Base-by-base conservation (phyloP, 2,888 invertebrate species). In the Philaethria dido region DNA sequence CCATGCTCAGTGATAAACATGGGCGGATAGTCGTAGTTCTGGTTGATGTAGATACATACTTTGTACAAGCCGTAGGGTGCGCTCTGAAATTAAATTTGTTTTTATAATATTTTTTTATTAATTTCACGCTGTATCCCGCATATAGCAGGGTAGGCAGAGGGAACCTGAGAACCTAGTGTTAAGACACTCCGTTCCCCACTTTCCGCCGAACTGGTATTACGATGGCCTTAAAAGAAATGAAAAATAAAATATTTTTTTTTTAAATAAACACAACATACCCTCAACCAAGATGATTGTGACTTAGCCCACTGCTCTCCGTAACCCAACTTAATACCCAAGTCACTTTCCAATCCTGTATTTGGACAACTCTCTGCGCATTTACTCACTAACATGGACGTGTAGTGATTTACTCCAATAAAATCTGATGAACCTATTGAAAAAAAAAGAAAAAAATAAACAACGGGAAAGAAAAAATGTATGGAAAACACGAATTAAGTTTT, bases 1-100 rank as follows among this genome's bases (percentile, higher is more conserved):
- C 95, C 95, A 72, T 94, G 93, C 73, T 95, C 95, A 0, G 94
- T 94, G 3, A 95, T 86, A 18, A 88, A 76, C 1, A 87, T 77
- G 0, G 72, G 64, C 0, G 86, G 90, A 66, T 87, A 87, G 20
- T 85, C 74, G 67, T 89, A 91, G 1, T 79, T 69, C 1, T 82
- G 67, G 73, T 89, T 89, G 0, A 92, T 36, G 68, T 89, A 74
- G 11, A 90, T 63, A 14, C 83, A 81, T 0, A 82, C 73, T 68
- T 85, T 88, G 77, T 90, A 90, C 0, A 92, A 52, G 0, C 92
- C 91, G 72, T 86, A 90, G 0, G 91, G 88, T 0, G 80, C 87
- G 36, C 85, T 84, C 91, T 91, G 81, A 0, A 13, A 25, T 9
- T 16, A 13, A 14, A 22, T 39, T 6, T 33, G 33, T 33, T 33